Evolutionary conservation across 2,797 vertebrate species (phyloP).

Genomic region (Lutra lutra): DNA sequence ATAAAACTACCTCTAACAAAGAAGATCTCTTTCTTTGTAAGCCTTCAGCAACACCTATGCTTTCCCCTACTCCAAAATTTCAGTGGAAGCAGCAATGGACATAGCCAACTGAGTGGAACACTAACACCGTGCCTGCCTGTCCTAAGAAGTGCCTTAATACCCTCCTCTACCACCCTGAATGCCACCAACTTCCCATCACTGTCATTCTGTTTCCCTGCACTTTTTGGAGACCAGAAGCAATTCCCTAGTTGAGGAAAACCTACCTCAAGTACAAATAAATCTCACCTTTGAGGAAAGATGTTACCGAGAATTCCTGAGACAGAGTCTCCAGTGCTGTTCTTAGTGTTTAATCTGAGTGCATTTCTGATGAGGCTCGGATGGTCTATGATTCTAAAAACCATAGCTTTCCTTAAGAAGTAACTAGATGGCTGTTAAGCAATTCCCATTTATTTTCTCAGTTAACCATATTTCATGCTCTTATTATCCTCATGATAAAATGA

Average conservation of each 20-base stretch:
- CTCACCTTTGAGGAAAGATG: not conserved
- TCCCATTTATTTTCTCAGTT: not conserved
- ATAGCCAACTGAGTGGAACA: not conserved
- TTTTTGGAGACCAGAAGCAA: not conserved
- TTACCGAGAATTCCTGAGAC: not conserved
- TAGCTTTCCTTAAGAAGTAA: not conserved
- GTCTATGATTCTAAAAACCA: not conserved
- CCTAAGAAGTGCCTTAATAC: not conserved
- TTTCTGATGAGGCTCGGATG: not conserved
- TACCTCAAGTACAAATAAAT: not conserved
- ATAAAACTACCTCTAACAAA: not conserved
- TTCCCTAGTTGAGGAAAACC: not conserved
- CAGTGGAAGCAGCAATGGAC: not conserved
- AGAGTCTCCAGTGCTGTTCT: not conserved
- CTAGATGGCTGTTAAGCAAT: not conserved
- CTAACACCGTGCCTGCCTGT: not conserved
- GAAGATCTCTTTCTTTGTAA: not conserved
- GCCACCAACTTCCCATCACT: not conserved
- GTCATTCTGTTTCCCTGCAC: not conserved
- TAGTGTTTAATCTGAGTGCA: not conserved
- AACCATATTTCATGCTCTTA: not conserved
- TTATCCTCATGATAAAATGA: not conserved
- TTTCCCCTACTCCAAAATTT: not conserved
- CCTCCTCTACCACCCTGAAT: not conserved
- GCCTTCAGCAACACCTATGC: not conserved